Evolutionary conservation across 1,140 invertebrate species (phyloP).

Genomic region (Brachionus asplanchnoidis): DNA sequence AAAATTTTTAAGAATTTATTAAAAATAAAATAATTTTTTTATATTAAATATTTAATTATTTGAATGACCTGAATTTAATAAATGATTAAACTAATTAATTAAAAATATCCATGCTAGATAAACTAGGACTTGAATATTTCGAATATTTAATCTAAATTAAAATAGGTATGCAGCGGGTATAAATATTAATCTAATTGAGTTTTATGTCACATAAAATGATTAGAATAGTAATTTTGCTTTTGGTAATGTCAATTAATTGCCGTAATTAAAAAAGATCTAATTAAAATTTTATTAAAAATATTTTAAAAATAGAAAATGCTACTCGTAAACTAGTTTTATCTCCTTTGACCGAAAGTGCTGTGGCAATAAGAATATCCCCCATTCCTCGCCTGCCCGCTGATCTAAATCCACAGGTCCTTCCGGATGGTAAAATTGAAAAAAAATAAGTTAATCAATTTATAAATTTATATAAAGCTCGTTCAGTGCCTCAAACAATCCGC

Average conservation of each 20-base stretch:
- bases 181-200: neutral
- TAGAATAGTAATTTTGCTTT: neutral
- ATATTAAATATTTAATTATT: no score
- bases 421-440: neutral
- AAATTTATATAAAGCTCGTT: neutral
- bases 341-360: neutral
- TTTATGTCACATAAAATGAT: neutral
- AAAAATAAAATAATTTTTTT: no score
- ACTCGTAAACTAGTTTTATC: neutral
- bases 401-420: neutral
- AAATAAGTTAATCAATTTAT: neutral
- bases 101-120: neutral
- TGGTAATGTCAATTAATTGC: neutral
- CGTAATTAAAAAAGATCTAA: neutral
- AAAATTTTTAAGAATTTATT: no score
- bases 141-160: neutral
- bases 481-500: neutral
- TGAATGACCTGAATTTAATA: no score
- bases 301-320: neutral
- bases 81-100: no score
- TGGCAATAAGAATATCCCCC: neutral
- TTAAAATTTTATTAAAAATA: neutral
- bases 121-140: neutral
- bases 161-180: neutral
- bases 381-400: neutral